Percentiles rank a stretch among this genome's conserved stretches.
Evolutionary conservation across 2,888 invertebrate species (phyloP).

Genomic region (Aspidiotus destructor): DNA sequence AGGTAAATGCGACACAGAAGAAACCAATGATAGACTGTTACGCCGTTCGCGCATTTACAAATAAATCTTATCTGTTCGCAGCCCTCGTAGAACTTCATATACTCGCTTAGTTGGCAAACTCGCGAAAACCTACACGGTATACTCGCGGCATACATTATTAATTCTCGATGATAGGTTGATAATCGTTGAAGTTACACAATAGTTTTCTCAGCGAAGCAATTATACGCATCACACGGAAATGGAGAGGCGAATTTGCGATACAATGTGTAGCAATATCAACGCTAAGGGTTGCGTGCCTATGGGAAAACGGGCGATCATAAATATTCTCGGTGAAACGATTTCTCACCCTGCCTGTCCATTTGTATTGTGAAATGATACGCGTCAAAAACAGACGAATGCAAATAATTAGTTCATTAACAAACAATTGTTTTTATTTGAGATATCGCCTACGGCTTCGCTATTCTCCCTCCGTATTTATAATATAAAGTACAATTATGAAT

Average conservation of each 20-base stretch:
- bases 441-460: slow-evolving; percentile 22
- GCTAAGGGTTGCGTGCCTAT: neutral
- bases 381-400: slow-evolving; percentile 33
- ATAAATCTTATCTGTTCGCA: no score
- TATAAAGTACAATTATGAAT: slow-evolving; percentile 18
- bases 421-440: slow-evolving; percentile 32
- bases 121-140: no score
- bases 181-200: slow-evolving; percentile 1
- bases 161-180: slow-evolving; percentile 1
- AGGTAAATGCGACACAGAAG: no score
- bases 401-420: slow-evolving; percentile 32
- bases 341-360: slow-evolving; percentile 23
- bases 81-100: no score
- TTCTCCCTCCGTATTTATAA: slow-evolving; percentile 12
- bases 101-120: no score
- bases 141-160: neutral
- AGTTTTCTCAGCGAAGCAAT: slow-evolving; percentile 2
- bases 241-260: neutral
- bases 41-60: no score
- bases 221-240: neutral
- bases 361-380: slow-evolving; percentile 27
- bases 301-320: neutral
- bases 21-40: no score
- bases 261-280: neutral
- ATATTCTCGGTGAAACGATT: neutral